phyloP scores from a whole-genome alignment of 2,797 vertebrate species.

The Protosalanx chinensis region DNA sequence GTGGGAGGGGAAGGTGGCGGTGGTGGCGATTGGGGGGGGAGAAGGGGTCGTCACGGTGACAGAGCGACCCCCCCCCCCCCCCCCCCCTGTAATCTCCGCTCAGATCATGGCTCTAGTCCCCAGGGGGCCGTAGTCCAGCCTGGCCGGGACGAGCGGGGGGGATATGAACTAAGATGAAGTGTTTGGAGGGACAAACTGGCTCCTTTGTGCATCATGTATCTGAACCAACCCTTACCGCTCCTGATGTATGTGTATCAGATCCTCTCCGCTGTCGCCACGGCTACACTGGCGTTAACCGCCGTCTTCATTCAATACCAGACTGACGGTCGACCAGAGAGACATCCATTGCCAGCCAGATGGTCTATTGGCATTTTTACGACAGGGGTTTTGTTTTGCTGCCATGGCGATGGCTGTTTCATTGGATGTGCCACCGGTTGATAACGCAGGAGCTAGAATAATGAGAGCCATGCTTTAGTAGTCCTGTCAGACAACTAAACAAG shows the following conservation, averaged over 20 bases:
- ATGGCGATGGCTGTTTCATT: slow-evolving; percentile 62
- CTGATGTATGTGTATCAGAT: slow-evolving; percentile 72
- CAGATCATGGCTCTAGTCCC: slow-evolving; percentile 41
- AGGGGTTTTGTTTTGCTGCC: slow-evolving; percentile 71
- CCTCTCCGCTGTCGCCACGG: slow-evolving; percentile 54
- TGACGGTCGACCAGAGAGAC: slow-evolving; percentile 46
- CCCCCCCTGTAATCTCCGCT: slow-evolving; percentile 47
- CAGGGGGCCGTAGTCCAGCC: slow-evolving; percentile 54
- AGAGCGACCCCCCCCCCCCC: slow-evolving; percentile 55
- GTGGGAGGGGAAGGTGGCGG: too few species aligned
- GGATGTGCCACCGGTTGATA: slow-evolving; percentile 53
- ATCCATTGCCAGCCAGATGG: slow-evolving; percentile 53
- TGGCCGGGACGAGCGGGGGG: slow-evolving; percentile 40
- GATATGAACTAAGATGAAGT: slow-evolving; percentile 69
- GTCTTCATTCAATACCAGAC: slow-evolving; percentile 68
- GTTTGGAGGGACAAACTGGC: slow-evolving; percentile 47
- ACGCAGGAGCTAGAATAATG: slow-evolving; percentile 12
- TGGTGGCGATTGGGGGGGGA: slow-evolving; percentile 30
- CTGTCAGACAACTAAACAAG: background rate
- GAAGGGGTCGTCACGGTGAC: slow-evolving; percentile 19
- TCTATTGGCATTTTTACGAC: slow-evolving; percentile 76
- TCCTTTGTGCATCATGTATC: slow-evolving; percentile 64
- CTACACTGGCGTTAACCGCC: slow-evolving; percentile 43
- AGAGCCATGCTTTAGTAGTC: slow-evolving; percentile 3
- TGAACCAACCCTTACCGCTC: slow-evolving; percentile 50